Evolutionary conservation across 1,140 invertebrate species (phyloP), one percentile per base, ranked within the genome.

Genomic region (Neodiprion fabricii): DNA sequence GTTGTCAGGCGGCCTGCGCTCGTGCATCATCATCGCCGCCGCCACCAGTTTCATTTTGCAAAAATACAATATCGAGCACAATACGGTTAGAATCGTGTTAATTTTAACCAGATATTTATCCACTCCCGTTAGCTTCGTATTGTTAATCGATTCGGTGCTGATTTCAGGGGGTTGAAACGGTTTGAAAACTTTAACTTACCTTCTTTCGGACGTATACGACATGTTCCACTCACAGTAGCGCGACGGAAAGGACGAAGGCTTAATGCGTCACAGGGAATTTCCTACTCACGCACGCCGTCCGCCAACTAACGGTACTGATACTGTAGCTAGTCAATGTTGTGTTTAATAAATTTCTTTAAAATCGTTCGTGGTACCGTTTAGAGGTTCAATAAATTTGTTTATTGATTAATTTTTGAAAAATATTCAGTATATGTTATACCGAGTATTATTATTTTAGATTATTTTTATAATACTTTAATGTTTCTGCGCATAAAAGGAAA

Each of bases 161-260:
- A 40, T 40, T 61, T 61, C 53, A 17, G 53, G 53, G 5, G 53
- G 53, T 61, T 61, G 5, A 9, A 61, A 14, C 4, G 28, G 28
- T 61, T 17, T 5, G 5, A 82, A 80, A 81, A 89, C 85, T 82
- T 83, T 80, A 88, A 91, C 91, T 93, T 92, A 93, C 93, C 92
- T 92, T 91, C 91, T 90, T 88, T 94, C 92, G 86, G 90, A 87
- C 84, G 91, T 90, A 91, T 91, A 92, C 86, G 93, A 94, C 93
- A 94, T 94, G 91, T 93, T 93, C 89, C 89, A 91, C 91, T 92
- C 89, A 90, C 90, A 89, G 90, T 91, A 89, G 90, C 88, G 90
- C 91, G 90, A 90, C 90, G 91, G 91, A 93, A 93, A 93, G 91
- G 91, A 91, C 90, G 85, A 86, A 78, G 82, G 84, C 76, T 79